Evolutionary conservation across 2,113 vertebrate species (phyloP).

Genomic region (Cyphomyrus plagiostoma): DNA sequence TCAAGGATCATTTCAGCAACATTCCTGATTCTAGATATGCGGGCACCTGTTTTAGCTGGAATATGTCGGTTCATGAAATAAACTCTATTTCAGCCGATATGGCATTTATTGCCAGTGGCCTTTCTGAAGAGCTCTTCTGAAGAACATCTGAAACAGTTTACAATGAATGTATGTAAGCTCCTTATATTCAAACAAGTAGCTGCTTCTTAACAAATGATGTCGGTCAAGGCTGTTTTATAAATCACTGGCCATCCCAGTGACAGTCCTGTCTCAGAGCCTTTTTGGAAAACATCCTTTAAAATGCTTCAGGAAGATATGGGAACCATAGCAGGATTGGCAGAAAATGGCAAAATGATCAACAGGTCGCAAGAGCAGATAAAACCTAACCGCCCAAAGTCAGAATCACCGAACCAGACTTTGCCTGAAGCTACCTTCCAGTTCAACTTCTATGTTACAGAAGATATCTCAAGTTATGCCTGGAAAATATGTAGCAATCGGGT

Average conservation of each 20-base stretch:
- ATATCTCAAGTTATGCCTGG: background rate
- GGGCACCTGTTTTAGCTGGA: background rate
- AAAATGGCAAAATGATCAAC: background rate
- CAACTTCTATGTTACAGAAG: background rate
- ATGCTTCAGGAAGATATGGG: background rate
- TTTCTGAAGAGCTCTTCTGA: background rate
- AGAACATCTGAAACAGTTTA: background rate
- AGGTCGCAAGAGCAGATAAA: background rate
- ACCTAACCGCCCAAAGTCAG: background rate
- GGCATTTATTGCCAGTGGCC: background rate
- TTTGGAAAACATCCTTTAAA: background rate
- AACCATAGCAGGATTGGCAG: background rate
- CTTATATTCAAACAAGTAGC: background rate
- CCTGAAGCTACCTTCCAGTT: background rate
- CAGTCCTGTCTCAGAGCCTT: background rate
- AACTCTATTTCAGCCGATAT: background rate
- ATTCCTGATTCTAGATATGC: constrained; percentile 5
- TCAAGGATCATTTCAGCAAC: constrained; percentile 23
- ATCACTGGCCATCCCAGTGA: background rate
- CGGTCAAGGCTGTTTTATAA: background rate
- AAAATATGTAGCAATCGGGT: background rate
- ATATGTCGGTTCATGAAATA: background rate
- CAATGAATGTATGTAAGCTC: background rate
- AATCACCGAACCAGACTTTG: background rate
- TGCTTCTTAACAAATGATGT: background rate